Evolutionary conservation across 2,888 invertebrate genomes (phyloP), one percentile per base, ranked within the genome.

Genomic region (Buathra laborator): DNA sequence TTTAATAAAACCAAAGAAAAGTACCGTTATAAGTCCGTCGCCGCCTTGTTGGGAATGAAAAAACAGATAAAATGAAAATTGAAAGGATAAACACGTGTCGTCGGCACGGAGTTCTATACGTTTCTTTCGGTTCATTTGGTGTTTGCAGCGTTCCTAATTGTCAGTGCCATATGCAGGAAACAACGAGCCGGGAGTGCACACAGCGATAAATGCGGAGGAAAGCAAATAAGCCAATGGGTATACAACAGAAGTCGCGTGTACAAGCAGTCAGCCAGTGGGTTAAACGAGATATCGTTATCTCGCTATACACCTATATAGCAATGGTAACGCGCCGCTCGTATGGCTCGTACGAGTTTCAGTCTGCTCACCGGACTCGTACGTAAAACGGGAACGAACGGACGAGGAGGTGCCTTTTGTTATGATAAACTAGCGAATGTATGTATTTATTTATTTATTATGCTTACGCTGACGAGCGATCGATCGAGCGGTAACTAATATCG

Each of bases 221-320:
- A 70, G 64, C 70, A 51, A 79, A 76, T 37, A 66, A 48, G 59
- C 37, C 46, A 43, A 56, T 56, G 66, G 53, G 78, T 79, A 37
- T 62, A 53, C 19, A 66, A 74, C 37, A 81, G 24, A 67, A 72
- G 59, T 72, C 71, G 29, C 51, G 46, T 71, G 64, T 66, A 48
- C 46, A 48, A 29, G 59, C 24, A 46, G 29, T 24, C 51, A 66
- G 51, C 62, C 77, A 85, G 84, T 81, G 75, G 84, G 81, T 85
- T 85, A 75, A 85, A 79, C 81, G 81, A 81, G 81, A 85, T 85
- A 85, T 85, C 75, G 84, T 79, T 85, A 85, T 85, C 84, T 78
- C 70, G 66, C 37, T 77, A 56, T 77, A 56, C 37, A 56, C 70
- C 46, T 7, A 37, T 7, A 37, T 77, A 77, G 46, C 78, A 44